Percentiles rank a stretch among this genome's conserved stretches.
phyloP scores from a whole-genome alignment of 2,888 invertebrate genomes.

The Hypselothyrea guttata region DNA sequence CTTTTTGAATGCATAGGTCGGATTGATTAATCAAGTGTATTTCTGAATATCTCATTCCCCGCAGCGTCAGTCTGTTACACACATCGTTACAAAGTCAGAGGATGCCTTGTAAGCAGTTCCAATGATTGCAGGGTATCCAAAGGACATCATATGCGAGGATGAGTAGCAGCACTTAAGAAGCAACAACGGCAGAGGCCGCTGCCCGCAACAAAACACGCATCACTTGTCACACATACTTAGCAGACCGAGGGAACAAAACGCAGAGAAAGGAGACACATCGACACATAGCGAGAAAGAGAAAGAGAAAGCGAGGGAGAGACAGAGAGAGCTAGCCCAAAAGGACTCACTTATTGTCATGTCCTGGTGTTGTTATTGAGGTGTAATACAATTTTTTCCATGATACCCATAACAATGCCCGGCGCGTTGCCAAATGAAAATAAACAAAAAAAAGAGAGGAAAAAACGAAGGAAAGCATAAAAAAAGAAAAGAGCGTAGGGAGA shows the following conservation, averaged over 20 bases:
- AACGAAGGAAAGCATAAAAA: constrained; percentile 10
- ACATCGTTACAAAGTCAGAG: neutral
- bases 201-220: constrained; percentile 81
- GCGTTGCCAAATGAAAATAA: constrained; percentile 13
- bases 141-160: constrained; percentile 63
- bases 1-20: no score
- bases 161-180: constrained; percentile 77
- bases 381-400: constrained; percentile 81
- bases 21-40: no score
- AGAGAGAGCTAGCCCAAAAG: constrained; percentile 45
- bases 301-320: constrained; percentile 4
- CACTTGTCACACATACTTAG: constrained; percentile 80
- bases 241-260: no score
- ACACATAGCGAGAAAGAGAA: neutral
- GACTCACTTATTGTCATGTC: constrained; percentile 75
- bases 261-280: no score
- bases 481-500: constrained; percentile 4
- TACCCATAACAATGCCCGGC: constrained; percentile 68
- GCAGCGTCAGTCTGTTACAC: no score
- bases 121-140: constrained; percentile 34
- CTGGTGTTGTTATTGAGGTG: constrained; percentile 81
- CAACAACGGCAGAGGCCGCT: constrained; percentile 29
- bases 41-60: no score
- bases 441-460: neutral
- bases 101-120: no score